phyloP scores from a whole-genome alignment of 1,140 invertebrate genomes.

The Drosophila leontia region DNA sequence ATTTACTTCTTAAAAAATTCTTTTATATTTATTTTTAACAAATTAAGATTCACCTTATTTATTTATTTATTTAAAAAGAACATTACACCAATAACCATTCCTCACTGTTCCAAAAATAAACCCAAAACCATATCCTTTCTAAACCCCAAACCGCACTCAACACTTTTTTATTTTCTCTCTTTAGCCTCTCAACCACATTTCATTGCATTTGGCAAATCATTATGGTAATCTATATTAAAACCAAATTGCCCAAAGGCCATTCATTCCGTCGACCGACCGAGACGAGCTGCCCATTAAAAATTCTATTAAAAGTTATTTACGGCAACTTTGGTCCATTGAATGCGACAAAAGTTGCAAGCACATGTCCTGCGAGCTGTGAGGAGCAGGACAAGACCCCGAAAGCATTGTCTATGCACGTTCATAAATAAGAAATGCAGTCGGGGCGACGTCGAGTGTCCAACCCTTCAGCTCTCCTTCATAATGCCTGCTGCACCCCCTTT shows the following conservation, averaged over 20 bases:
- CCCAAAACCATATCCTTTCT: background rate
- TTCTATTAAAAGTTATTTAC: constrained; percentile 84
- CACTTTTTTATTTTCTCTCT: background rate
- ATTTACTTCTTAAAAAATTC: no score
- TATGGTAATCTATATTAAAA: constrained; percentile 52
- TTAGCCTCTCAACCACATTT: constrained; percentile 9
- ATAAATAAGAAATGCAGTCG: constrained; percentile 81
- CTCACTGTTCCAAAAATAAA: background rate
- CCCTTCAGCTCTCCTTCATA: constrained; percentile 17
- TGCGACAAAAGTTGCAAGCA: constrained; percentile 57
- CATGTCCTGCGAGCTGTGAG: constrained; percentile 27
- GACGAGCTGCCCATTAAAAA: constrained; percentile 63
- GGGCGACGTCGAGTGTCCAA: constrained; percentile 41
- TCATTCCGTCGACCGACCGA: constrained; percentile 4
- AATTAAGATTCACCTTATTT: no score
- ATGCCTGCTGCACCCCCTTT: background rate
- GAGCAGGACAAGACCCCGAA: constrained; percentile 15
- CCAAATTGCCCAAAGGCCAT: constrained; percentile 40
- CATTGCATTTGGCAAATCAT: constrained; percentile 44
- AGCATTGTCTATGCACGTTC: constrained; percentile 81
- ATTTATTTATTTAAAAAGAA: no score
- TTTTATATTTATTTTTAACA: no score
- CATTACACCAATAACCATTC: no score
- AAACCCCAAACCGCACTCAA: background rate
- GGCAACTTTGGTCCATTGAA: constrained; percentile 78